Evolutionary conservation across 2,888 invertebrate genomes (phyloP).

Genomic region (Cantharis nigra): DNA sequence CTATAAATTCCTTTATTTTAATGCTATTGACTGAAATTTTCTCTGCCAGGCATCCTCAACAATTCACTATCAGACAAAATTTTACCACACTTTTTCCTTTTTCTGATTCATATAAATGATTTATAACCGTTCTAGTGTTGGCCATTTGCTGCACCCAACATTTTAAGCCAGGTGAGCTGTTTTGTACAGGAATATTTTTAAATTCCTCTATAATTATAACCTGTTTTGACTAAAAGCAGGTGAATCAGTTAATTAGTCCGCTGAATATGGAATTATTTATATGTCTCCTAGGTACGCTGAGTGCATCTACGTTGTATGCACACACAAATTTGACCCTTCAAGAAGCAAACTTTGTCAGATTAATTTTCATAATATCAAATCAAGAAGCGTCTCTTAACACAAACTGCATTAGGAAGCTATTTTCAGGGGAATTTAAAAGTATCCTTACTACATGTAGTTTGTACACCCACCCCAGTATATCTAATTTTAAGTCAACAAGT

Average conservation of each 20-base stretch:
- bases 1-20: neutral
- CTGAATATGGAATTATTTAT: neutral
- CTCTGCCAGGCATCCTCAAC: neutral
- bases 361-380: neutral
- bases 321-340: neutral
- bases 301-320: neutral
- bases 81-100: neutral
- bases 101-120: neutral
- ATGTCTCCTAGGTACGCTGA: neutral
- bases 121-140: neutral
- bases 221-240: neutral
- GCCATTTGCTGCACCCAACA: neutral
- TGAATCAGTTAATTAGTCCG: neutral
- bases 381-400: neutral
- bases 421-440: neutral
- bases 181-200: neutral
- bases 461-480: neutral
- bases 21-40: neutral
- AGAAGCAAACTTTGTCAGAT: neutral
- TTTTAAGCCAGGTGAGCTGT: neutral
- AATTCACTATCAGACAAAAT: neutral
- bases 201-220: neutral
- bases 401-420: neutral
- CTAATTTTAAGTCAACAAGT: neutral
- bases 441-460: neutral